phyloP scores from a whole-genome alignment of 2,888 invertebrate species.

The Stenichneumon culpator region DNA sequence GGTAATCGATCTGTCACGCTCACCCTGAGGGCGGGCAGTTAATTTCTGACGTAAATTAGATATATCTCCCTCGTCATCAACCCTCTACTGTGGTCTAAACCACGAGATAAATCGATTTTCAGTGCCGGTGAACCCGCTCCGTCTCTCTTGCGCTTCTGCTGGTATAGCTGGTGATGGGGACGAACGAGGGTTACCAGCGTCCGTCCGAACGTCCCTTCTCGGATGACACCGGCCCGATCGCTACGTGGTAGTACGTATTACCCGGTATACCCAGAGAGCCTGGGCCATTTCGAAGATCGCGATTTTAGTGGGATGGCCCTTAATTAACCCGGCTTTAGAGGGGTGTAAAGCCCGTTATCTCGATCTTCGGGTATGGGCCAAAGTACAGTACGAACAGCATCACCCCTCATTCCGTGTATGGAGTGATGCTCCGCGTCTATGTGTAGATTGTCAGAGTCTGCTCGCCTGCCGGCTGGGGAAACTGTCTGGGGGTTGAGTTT shows the following conservation, averaged over 20 bases:
- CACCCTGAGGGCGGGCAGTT: conserved; percentile 62
- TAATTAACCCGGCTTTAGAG: conserved; percentile 80
- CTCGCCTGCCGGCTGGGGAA: neutral
- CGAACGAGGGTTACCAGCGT: conserved; percentile 47
- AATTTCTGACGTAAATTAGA: conserved; percentile 66
- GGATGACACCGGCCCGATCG: conserved; percentile 24
- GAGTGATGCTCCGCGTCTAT: neutral
- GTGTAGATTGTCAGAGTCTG: conserved; percentile 12
- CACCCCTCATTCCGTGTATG: conserved; percentile 9
- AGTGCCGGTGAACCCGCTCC: conserved; percentile 47
- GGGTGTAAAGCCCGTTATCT: conserved; percentile 80
- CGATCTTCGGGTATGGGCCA: conserved; percentile 72
- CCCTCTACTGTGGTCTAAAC: conserved; percentile 51
- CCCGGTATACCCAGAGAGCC: conserved; percentile 50
- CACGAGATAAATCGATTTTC: conserved; percentile 68
- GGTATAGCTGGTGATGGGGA: conserved; percentile 31
- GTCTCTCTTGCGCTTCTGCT: neutral
- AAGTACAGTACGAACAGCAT: conserved; percentile 28
- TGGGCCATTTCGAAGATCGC: conserved; percentile 74
- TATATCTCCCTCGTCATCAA: conserved; percentile 62
- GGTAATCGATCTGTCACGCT: conserved; percentile 65
- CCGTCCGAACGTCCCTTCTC: conserved; percentile 58
- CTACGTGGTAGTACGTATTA: conserved; percentile 20
- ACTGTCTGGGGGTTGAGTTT: conserved; percentile 26
- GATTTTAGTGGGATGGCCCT: conserved; percentile 78